These are phyloP conservation scores for Ailuropoda melanoleuca DNA, from an alignment of 2,113 vertebrate species.

Conservation along the genomic window DNA sequence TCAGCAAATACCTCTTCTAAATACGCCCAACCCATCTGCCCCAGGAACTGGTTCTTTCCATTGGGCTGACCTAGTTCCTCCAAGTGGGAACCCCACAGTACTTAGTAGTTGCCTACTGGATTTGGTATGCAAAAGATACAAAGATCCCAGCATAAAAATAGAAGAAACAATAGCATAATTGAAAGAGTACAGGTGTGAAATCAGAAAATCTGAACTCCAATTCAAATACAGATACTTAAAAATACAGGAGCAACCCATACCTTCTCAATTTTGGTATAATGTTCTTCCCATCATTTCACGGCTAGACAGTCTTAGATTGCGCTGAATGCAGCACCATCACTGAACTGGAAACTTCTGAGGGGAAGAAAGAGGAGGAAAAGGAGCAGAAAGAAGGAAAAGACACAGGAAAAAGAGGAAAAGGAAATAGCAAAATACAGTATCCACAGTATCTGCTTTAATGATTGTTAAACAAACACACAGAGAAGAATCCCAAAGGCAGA, in stretches of 20 bases:
- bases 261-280: neutral
- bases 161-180: neutral
- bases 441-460: neutral
- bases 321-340: neutral
- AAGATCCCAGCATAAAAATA: neutral
- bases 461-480: constrained; percentile 19
- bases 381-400: neutral
- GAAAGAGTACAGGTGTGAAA: neutral
- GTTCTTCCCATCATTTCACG: neutral
- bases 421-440: neutral
- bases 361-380: neutral
- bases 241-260: neutral
- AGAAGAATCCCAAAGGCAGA: neutral
- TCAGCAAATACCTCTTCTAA: neutral
- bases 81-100: neutral
- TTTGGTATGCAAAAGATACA: neutral
- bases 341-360: neutral
- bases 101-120: neutral
- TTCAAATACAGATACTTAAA: neutral
- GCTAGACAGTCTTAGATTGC: neutral
- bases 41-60: neutral
- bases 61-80: neutral
- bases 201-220: neutral
- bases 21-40: neutral
- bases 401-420: neutral